Evolutionary conservation across 2,888 invertebrate genomes (phyloP).

Genomic region (Eupithecia abbreviata): DNA sequence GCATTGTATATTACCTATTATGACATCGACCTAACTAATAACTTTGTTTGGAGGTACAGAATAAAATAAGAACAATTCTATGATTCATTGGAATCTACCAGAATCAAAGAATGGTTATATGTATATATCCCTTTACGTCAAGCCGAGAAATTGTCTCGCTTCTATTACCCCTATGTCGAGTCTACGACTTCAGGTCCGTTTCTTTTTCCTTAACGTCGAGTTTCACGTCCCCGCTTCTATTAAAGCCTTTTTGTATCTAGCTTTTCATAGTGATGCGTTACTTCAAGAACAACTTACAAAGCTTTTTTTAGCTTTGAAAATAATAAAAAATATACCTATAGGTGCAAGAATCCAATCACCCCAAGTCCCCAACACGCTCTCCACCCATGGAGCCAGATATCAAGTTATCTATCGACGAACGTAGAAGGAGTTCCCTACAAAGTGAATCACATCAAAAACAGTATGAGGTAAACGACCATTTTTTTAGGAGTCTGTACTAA

Average conservation of each 20-base stretch:
- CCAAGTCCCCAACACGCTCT: constrained; percentile 52
- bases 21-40: not conserved
- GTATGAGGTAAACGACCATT: constrained; percentile 47
- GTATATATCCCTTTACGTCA: no score
- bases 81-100: not conserved
- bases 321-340: not conserved
- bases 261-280: not conserved
- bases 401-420: constrained; percentile 44
- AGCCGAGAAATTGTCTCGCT: no score
- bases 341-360: constrained; percentile 47
- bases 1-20: not conserved
- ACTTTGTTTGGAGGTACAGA: not conserved
- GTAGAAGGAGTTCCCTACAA: constrained; percentile 51
- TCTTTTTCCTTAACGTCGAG: no score
- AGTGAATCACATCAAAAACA: constrained; percentile 50
- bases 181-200: no score
- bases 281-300: not conserved
- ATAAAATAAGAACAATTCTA: not conserved
- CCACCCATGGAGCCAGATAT: constrained; percentile 51
- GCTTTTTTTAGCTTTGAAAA: not conserved
- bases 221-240: no score
- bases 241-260: not conserved
- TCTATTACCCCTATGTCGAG: no score
- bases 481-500: constrained; percentile 2
- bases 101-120: not conserved